Percentiles rank a stretch among this genome's conserved stretches.
Evolutionary conservation across 2,888 invertebrate species (phyloP).

Genomic region (Hydraecia micacea): DNA sequence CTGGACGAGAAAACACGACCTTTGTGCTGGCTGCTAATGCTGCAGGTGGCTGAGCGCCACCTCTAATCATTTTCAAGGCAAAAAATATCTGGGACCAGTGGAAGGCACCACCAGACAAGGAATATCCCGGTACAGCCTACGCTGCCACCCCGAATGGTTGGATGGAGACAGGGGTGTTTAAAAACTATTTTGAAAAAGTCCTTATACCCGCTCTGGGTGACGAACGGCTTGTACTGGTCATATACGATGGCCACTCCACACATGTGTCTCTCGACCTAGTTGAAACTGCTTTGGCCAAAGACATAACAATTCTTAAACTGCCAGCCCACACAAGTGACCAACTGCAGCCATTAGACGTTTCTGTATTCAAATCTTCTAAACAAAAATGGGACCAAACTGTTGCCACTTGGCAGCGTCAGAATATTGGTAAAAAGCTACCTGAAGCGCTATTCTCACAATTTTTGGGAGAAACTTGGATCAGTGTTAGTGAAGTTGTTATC

Average conservation of each 20-base stretch:
- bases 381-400: no score
- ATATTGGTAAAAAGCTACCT: no score
- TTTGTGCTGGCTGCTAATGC: no score
- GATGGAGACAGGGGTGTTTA: conserved; percentile 1
- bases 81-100: conserved; percentile 7
- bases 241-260: not conserved
- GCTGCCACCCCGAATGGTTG: not conserved
- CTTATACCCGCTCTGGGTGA: not conserved
- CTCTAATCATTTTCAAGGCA: no score
- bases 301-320: not conserved
- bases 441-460: conserved; percentile 2
- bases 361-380: no score
- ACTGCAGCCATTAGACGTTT: no score
- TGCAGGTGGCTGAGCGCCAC: no score
- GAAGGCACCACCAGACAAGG: not conserved
- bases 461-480: conserved; percentile 1
- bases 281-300: not conserved
- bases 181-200: not conserved
- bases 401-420: not conserved
- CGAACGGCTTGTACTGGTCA: not conserved
- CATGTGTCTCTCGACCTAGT: conserved; percentile 5
- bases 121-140: conserved; percentile 4
- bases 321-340: conserved; percentile 1
- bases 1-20: no score
- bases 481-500: not conserved